Evolutionary conservation across 2,113 vertebrate genomes (phyloP).

Genomic region (Chauna torquata): DNA sequence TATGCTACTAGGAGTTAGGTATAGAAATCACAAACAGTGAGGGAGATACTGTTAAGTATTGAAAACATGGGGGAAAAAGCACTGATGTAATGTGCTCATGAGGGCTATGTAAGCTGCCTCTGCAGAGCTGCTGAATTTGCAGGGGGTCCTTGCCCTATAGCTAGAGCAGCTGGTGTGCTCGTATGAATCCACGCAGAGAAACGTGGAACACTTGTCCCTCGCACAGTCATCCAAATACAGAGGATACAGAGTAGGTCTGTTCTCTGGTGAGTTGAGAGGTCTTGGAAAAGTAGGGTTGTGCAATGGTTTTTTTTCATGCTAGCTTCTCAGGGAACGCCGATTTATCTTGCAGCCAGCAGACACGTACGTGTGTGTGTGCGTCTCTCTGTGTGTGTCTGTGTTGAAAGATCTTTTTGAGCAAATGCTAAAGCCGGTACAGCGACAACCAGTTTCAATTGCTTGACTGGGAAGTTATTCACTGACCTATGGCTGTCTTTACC

Average conservation of each 20-base stretch:
- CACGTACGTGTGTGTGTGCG: slow-evolving; percentile 20
- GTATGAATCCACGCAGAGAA: slow-evolving; percentile 64
- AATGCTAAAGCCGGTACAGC: slow-evolving; percentile 32
- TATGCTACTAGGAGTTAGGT: slow-evolving; percentile 60
- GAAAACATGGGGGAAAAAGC: background rate
- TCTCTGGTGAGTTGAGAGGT: slow-evolving; percentile 69
- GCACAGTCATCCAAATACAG: slow-evolving; percentile 68
- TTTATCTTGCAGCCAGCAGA: slow-evolving; percentile 52
- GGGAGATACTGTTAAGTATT: slow-evolving; percentile 32
- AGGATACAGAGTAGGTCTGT: slow-evolving; percentile 67
- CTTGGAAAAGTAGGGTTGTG: slow-evolving; percentile 54
- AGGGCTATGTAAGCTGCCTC: slow-evolving; percentile 56
- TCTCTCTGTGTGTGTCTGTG: slow-evolving; percentile 20
- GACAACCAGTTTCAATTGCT: background rate
- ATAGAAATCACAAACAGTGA: slow-evolving; percentile 49
- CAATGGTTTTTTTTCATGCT: slow-evolving; percentile 21
- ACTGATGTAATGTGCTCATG: slow-evolving; percentile 35
- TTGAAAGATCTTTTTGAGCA: slow-evolving; percentile 31
- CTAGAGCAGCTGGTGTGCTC: slow-evolving; percentile 69
- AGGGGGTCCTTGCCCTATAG: slow-evolving; percentile 65
- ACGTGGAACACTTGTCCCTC: slow-evolving; percentile 67
- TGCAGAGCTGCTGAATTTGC: slow-evolving; percentile 66
- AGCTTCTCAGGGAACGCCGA: background rate
- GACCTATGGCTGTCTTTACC: background rate
- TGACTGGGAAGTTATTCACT: background rate